phyloP scores from a whole-genome alignment of 2,113 vertebrate genomes.

The Dromaius novaehollandiae region DNA sequence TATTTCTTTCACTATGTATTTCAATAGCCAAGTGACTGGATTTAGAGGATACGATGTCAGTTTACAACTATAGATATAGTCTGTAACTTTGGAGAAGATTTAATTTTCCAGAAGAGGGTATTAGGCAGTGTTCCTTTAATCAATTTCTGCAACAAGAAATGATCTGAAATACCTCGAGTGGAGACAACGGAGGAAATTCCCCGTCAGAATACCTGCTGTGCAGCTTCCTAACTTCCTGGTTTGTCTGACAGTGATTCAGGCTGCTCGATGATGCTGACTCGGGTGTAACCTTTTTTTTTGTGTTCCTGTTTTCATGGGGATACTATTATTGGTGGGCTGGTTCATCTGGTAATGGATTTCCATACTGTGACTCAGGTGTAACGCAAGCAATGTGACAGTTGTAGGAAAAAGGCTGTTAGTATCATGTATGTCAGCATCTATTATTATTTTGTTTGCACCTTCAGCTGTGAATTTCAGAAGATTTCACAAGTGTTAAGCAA shows the following conservation, averaged over 20 bases:
- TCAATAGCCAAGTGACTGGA: neutral
- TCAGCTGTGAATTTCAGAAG: neutral
- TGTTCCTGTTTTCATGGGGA: neutral
- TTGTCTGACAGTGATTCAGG: conserved; percentile 34
- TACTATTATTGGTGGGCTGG: neutral
- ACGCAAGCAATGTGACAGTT: neutral
- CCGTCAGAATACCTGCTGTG: neutral
- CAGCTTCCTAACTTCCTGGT: conserved; percentile 10
- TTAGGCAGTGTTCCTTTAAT: neutral
- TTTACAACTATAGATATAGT: neutral
- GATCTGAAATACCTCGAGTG: neutral
- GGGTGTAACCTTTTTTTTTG: neutral
- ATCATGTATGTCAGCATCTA: neutral
- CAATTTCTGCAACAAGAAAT: neutral
- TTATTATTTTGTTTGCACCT: neutral
- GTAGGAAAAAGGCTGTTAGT: neutral
- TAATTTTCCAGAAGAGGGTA: neutral
- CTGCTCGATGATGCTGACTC: conserved; percentile 3
- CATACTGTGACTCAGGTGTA: neutral
- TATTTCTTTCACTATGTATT: neutral
- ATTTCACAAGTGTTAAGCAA: neutral
- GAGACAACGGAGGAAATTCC: neutral
- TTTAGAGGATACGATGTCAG: neutral
- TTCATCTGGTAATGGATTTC: neutral
- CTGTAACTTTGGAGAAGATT: neutral